Base-by-base conservation (phyloP, 2,113 vertebrate genomes). In the Labeo catla region DNA sequence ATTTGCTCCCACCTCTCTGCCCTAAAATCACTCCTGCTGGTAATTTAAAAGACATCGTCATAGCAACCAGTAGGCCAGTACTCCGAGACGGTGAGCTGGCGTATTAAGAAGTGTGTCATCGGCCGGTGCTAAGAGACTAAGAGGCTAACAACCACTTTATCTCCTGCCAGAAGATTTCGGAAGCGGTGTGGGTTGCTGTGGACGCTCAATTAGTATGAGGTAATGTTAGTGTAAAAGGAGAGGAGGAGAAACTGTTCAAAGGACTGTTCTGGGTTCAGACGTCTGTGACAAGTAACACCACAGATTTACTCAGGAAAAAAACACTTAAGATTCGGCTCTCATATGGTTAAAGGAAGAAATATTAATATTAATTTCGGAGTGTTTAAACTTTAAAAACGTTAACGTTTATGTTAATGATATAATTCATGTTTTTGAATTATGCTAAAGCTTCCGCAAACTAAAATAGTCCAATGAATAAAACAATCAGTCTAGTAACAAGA, bases 41-140 rank as follows among this genome's bases (percentile, higher is more conserved):
- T n/a, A 28, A 12, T 45, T 43, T 45, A 52, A 85, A 84, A 86
- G 49, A 54, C n/a, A 76, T 90, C 13, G 68, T 85, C 91, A 90
- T 91, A 74, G 91, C 82, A 90, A 91, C 86, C 21, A 0, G 21
- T 21, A 49, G 45, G 12, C n/a, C 68, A 45, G 39, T 6, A 5
- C 9, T 43, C 16, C 0, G 39, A 4, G 8, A 6, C 39, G 19
- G 39, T 81, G 84, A 65, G 34, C 45, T 65, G 84, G 39, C 52
- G 81, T 79, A 84, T 36, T 76, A 70, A 13, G 76, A 21, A 57
- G 72, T 45, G 86, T 83, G 74, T 84, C 74, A 66, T 39, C 52
- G 65, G 34, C 36, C 21, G 39, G 21, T 15, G 52, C 36, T n/a
- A 39, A 15, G 47, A 68, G 7, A 82, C 43, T 43, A 15, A 15